phyloP scores from a whole-genome alignment of 2,113 vertebrate genomes.

The Galbula dea region DNA sequence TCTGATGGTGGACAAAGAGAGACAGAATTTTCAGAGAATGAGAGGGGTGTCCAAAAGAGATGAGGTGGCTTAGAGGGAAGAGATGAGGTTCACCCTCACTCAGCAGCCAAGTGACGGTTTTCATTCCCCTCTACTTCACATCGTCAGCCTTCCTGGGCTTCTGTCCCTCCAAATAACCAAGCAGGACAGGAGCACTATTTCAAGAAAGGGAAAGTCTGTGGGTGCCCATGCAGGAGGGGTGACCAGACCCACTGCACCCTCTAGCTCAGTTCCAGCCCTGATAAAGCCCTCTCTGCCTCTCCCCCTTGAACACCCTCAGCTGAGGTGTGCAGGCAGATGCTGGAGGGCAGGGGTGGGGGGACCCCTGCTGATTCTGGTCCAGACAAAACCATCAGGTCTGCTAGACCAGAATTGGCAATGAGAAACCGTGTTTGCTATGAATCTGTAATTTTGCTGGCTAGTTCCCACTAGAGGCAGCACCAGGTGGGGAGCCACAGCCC shows the following conservation, averaged over 20 bases:
- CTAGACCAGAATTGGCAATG: background rate
- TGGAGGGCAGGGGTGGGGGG: fast-evolving
- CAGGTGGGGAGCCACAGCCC: background rate
- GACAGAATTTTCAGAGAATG: background rate
- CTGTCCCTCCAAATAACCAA: background rate
- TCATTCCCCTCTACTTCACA: background rate
- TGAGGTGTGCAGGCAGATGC: fast-evolving
- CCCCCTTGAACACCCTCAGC: background rate
- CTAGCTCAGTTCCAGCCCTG: background rate
- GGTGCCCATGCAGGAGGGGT: background rate
- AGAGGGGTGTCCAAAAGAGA: background rate
- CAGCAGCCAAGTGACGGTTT: background rate
- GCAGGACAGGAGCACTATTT: background rate
- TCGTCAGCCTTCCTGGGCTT: background rate
- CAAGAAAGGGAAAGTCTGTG: background rate
- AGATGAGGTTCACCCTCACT: background rate
- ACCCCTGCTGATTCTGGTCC: background rate
- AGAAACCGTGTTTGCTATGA: background rate
- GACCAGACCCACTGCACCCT: background rate
- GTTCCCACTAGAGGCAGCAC: background rate
- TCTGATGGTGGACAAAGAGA: background rate
- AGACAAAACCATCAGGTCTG: background rate
- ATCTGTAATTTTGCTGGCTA: background rate
- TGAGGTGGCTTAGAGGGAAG: background rate
- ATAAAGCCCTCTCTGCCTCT: background rate